A percentile compares a stretch with the other conserved stretches of the same genome.
These are phyloP conservation scores for Sipha maydis DNA, from an alignment of 2,888 invertebrate species.

Conservation along the genomic window DNA sequence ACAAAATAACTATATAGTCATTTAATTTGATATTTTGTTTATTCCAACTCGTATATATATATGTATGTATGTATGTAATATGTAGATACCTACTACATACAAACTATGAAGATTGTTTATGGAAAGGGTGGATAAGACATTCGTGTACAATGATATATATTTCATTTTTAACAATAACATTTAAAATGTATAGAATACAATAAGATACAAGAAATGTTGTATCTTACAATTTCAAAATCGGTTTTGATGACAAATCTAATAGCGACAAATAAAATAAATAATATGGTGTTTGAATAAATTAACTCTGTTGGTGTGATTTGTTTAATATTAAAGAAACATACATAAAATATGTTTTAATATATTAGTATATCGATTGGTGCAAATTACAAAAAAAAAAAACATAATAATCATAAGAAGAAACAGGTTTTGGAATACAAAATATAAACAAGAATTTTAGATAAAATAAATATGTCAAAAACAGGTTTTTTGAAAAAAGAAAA, in stretches of 20 bases:
- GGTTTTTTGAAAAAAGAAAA: background rate
- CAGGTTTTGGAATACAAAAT: slow-evolving; percentile 4
- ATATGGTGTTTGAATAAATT: background rate
- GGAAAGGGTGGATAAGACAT: background rate
- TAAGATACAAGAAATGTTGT: too few species aligned
- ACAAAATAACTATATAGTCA: too few species aligned
- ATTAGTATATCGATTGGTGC: background rate
- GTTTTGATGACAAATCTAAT: background rate
- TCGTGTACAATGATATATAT: background rate
- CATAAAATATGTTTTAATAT: background rate
- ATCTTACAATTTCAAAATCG: background rate
- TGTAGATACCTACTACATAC: background rate
- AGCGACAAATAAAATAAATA: background rate
- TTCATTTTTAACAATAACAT: background rate
- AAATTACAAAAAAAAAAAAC: background rate
- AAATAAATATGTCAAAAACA: background rate
- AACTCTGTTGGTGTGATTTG: background rate
- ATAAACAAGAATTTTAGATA: slow-evolving; percentile 9
- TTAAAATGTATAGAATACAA: background rate
- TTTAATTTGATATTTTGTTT: too few species aligned
- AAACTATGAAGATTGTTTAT: background rate
- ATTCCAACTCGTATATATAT: too few species aligned
- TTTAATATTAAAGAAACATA: background rate
- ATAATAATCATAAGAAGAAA: background rate
- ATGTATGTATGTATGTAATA: background rate